Base-by-base conservation (phyloP, 1,140 invertebrate species). In the Drosophila elegans region DNA sequence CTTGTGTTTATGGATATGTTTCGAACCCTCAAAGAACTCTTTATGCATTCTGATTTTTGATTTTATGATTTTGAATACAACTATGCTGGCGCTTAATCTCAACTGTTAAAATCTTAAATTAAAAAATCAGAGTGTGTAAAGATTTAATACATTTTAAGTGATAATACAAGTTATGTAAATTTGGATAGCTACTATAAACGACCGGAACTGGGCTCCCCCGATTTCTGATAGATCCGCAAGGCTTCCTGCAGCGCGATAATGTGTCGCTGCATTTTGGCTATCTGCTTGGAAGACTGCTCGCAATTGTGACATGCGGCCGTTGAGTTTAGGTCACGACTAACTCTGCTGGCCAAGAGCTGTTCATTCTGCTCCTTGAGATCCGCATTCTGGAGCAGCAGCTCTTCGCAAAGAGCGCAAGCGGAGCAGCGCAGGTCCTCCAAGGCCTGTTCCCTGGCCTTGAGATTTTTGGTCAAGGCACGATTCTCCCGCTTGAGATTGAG, bases 401-500 rank as follows among this genome's bases (percentile, higher is more conserved):
- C 41, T 2, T 82, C 57, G 39, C 68, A 80, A 5, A 63, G 10
- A 2, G 39, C 12, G 29, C 49, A 54, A 0, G 55, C 74, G 12
- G 82, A 72, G 6, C 59, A 41, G 6, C 49, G 74, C 3, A 81
- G 44, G 1, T 74, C 74, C 4, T 49, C 46, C 0, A 85, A 16
- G 0, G 69, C 74, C 32, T 86, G 68, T 5, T 83, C 80, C 5
- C 71, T 66, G 4, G 49, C 46, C 7, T 38, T 53, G 0, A 84
- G 51, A 4, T 10, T 53, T 6, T 62, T 71, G 1, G 54, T 41
- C 0, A 84, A 46, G 0, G 46, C 12, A 1, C 89, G 67, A 67
- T 90, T 91, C 45, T 91, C 82, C 21, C 81, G 88, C 48, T 91
- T 91, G 0, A 85, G 38, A 10, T 90, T 63, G 13, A 92, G 57